Evolutionary conservation across 2,113 vertebrate genomes (phyloP), one percentile per base, ranked within the genome.

Genomic region (Heteronetta atricapilla): DNA sequence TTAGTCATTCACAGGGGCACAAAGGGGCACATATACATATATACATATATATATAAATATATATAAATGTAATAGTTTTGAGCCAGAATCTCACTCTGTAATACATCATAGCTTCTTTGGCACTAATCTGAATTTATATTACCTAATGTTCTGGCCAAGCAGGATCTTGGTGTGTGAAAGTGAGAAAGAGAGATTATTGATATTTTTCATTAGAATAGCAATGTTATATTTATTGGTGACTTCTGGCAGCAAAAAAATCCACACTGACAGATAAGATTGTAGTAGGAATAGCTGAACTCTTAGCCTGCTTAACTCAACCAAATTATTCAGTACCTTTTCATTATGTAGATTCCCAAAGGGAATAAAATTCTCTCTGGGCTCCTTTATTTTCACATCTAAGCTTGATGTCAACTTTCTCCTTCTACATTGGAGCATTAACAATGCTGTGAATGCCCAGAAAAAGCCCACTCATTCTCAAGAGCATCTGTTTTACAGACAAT

Each of bases 31-130:
- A 55, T 55, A 55, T 55, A 29, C 26, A 40, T 64, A 40, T 13
- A 64, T 28, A 64, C 8, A 64, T 40, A 13, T 56, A 44, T 48
- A 50, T 25, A 13, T 50, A 42, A 25, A 78, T 58, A 48, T 48
- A 48, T 22, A 14, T 42, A 62, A 79, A 79, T 59, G 36, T 21
- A 28, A 38, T 22, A 74, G 34, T 68, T 93, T 75, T 26, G 46
- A 90, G 90, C 68, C 86, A 97, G 90, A 22, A 90, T 93, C 80
- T 88, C 64, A 44, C 82, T 91, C 93, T 70, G 77, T 62, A 91
- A 90, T 42, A 81, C 3, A 48, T 62, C 81, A 85, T 73, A 88
- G 59, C 13, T 82, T 56, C 84, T 88, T 7, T 94, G 90, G 88
- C 88, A 93, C 34, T 78, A 64, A 79, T 44, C 50, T 64, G 82